Evolutionary conservation across 2,113 vertebrate genomes (phyloP).

Genomic region (Trogon surrucura): DNA sequence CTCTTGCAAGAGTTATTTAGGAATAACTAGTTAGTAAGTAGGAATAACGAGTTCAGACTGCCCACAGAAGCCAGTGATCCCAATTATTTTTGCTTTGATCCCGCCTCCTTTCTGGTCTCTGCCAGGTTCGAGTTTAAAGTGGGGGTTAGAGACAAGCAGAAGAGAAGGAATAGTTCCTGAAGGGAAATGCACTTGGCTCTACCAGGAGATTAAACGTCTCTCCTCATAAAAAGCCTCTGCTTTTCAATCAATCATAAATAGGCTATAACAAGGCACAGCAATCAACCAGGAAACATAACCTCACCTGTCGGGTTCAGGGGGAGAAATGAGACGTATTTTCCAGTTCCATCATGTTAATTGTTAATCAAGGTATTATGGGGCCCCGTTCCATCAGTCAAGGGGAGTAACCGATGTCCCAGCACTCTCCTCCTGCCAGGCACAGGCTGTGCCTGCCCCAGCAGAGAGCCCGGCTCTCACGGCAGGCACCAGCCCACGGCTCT

Average conservation of each 20-base stretch:
- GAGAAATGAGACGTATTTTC: neutral
- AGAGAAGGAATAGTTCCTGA: conserved; percentile 24
- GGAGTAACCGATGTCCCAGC: neutral
- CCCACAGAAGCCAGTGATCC: conserved; percentile 27
- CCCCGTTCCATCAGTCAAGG: neutral
- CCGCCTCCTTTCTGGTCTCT: conserved; percentile 7
- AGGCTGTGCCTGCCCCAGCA: neutral
- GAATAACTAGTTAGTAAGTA: conserved; percentile 41
- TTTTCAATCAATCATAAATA: conserved; percentile 38
- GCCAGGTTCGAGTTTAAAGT: conserved; percentile 21
- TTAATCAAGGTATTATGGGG: neutral
- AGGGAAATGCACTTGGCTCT: conserved; percentile 11
- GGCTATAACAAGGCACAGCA: conserved; percentile 32
- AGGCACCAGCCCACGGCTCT: neutral
- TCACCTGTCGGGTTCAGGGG: neutral
- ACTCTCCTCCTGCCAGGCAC: neutral
- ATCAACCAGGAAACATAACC: conserved; percentile 19
- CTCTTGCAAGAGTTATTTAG: conserved; percentile 50
- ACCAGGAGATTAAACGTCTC: conserved; percentile 53
- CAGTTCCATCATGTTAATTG: neutral
- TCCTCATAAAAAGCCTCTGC: conserved; percentile 48
- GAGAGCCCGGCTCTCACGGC: rapidly evolving
- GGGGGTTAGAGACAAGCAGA: conserved; percentile 7
- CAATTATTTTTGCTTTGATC: conserved; percentile 55
- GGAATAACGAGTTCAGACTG: conserved; percentile 41